Base-by-base conservation (phyloP, 2,797 vertebrate species). In the Emys orbicularis region DNA sequence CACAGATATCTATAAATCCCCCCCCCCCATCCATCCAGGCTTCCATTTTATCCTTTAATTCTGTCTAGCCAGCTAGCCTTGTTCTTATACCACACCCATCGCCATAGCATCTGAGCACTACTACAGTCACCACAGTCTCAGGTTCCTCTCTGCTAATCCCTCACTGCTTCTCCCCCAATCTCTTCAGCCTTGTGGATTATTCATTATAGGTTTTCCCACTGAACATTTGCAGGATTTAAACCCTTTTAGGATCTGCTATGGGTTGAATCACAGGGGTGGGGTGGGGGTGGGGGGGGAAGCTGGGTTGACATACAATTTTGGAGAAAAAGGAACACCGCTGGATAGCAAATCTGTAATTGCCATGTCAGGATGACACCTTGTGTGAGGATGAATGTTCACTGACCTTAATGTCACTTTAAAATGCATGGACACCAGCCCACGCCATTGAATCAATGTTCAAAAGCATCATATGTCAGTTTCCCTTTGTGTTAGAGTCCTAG, bases 401-500 rank as follows among this genome's bases (percentile, higher is more conserved):
- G 91, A 81, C 95, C 84, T 93, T n/a, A 79, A 44, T 50, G 84
- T 47, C 93, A 88, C 84, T 95, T 56, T 16, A 91, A 94, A 88
- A 84, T 7, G 25, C 44, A 50, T 10, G 3, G 44, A 88, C 41
- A 18, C 90, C 27, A 72, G 37, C 7, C 77, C 85, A 80, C 86
- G 44, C 21, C 94, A 91, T 81, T 8, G 72, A 85, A 10, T 87
- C 84, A 61, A 52, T 77, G 77, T 37, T 50, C 84, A 86, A 61
- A 90, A 85, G 83, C 94, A 83, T 91, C 83, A 94, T 90, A 44
- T n/a, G 86, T 90, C 83, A 52, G 90, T 90, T 83, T 93, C 44
- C 19, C 74, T 93, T 83, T 76, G 83, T 79, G 44, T 57, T 90
- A 23, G 27, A 88, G 54, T 56, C 91, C 82, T 93, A 4, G 52